These are phyloP conservation scores for Echiichthys vipera DNA, from an alignment of 2,797 vertebrate species.

Conservation along the genomic window DNA sequence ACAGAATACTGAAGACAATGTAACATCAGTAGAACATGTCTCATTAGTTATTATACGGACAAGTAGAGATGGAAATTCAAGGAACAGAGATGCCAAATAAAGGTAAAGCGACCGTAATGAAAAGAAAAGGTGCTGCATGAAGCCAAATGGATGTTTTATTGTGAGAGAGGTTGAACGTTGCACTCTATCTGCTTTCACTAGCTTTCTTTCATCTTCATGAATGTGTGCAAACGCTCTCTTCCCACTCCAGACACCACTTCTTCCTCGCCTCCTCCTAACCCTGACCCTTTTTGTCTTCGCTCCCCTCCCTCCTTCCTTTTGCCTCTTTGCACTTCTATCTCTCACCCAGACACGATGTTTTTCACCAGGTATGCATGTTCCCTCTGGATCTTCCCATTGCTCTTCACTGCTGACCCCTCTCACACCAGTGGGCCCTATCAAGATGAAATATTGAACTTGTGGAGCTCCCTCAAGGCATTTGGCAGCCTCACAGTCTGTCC, in stretches of 20 bases:
- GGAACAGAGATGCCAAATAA: not conserved
- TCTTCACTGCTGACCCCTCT: constrained; percentile 67
- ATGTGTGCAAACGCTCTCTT: too few relatives aligned
- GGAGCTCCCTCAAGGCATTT: constrained; percentile 59
- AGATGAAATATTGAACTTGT: constrained; percentile 72
- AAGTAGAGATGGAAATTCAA: not conserved
- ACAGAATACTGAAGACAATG: not conserved
- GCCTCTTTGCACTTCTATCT: constrained; percentile 17
- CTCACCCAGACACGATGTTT: constrained; percentile 33
- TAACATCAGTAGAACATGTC: not conserved
- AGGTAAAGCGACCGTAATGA: not conserved
- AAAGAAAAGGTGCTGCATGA: not conserved
- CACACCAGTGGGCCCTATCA: constrained; percentile 63
- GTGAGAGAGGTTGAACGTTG: not conserved
- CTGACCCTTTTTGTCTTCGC: not conserved
- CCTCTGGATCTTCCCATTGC: constrained; percentile 29
- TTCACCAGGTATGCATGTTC: constrained; percentile 51
- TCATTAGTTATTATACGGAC: not conserved
- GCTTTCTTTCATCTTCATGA: not conserved
- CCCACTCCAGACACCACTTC: constrained; percentile 1
- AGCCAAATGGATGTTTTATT: constrained; percentile 8
- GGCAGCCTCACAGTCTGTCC: constrained; percentile 36
- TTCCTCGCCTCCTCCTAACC: constrained; percentile 2
- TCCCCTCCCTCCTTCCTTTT: not conserved
- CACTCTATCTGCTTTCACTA: not conserved